Evolutionary conservation across 2,797 vertebrate genomes (phyloP).

Genomic region (Hydrolagus colliei): DNA sequence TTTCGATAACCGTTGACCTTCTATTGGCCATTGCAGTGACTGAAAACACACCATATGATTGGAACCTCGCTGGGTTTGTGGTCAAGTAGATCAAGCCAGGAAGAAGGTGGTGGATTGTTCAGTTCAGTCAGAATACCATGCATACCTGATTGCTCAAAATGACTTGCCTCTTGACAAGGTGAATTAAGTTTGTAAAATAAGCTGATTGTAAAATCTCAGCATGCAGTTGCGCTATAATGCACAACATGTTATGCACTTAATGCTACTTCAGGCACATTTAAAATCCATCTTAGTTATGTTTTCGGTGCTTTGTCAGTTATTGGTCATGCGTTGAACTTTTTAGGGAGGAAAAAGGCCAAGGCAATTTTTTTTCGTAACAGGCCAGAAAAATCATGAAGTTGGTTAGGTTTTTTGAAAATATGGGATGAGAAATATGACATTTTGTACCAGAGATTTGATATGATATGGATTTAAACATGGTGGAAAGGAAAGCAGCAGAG

Average conservation of each 20-base stretch:
- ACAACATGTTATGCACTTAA: neutral
- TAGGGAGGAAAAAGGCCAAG: too few relatives aligned
- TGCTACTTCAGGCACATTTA: neutral
- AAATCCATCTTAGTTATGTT: neutral
- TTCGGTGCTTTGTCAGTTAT: neutral
- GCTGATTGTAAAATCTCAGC: neutral
- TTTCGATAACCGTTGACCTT: neutral
- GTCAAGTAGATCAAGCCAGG: neutral
- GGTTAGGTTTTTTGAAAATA: too few relatives aligned
- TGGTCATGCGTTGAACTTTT: too few relatives aligned
- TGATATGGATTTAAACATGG: too few relatives aligned
- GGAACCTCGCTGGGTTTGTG: neutral
- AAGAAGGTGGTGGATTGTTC: neutral
- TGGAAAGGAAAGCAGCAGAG: too few relatives aligned
- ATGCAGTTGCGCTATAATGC: neutral
- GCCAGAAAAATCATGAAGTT: too few relatives aligned
- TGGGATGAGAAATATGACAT: too few relatives aligned
- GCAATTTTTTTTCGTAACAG: too few relatives aligned
- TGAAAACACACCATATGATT: neutral
- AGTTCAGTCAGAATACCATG: neutral
- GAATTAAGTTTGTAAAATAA: neutral
- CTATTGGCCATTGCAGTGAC: too few relatives aligned
- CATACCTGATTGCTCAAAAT: constrained; percentile 10
- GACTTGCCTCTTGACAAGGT: neutral
- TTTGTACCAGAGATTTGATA: too few relatives aligned